These are phyloP conservation scores for Urocynchramus pylzowi DNA, from an alignment of 2,113 vertebrate species.

Conservation along the genomic window DNA sequence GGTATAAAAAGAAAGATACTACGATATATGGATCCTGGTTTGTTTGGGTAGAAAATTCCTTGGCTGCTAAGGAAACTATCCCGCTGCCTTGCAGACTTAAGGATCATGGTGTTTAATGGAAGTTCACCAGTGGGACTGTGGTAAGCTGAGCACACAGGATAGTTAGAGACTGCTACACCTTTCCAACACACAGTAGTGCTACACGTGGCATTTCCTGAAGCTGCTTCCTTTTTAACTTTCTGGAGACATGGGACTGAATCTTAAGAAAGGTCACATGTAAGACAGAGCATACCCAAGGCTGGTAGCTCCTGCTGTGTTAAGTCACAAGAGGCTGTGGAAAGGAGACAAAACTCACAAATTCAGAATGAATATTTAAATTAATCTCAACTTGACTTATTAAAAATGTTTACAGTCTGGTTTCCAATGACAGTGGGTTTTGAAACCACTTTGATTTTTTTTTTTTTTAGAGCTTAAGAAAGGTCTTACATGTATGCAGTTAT, in stretches of 20 bases:
- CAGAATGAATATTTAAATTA: background rate
- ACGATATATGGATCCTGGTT: background rate
- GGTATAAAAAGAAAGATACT: background rate
- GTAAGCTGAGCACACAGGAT: background rate
- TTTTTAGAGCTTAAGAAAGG: background rate
- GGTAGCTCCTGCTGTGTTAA: background rate
- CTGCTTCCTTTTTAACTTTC: background rate
- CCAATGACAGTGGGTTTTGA: background rate
- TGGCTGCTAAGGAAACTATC: background rate
- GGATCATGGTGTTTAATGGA: background rate
- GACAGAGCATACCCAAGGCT: background rate
- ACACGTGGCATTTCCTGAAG: background rate
- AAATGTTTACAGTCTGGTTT: background rate
- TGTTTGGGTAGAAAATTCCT: constrained; percentile 14
- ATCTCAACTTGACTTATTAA: background rate
- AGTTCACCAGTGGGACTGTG: background rate
- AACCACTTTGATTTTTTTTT: background rate
- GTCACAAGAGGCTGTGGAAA: background rate
- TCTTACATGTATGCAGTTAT: background rate
- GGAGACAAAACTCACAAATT: background rate
- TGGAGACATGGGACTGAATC: background rate
- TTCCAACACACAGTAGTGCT: background rate
- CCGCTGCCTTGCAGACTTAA: background rate
- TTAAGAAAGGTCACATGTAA: background rate
- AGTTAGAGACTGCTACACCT: background rate